phyloP scores from a whole-genome alignment of 1,140 invertebrate genomes.

The Papilio aristodemus region DNA sequence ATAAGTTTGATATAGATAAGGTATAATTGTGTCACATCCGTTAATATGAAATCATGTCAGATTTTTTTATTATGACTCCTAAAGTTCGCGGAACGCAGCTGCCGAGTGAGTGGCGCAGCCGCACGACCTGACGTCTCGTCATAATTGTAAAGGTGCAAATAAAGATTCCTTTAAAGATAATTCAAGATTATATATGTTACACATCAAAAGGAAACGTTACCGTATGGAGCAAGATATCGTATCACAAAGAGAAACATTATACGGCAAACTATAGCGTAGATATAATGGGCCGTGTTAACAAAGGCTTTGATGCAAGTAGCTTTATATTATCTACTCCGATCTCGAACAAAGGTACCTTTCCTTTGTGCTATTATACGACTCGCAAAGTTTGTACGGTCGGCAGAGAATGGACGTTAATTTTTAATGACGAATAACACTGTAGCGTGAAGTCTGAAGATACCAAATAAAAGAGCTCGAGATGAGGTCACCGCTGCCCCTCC shows the following conservation, averaged over 20 bases:
- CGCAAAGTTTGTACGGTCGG: neutral
- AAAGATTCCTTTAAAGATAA: neutral
- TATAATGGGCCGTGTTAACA: neutral
- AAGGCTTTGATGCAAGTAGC: constrained; percentile 1
- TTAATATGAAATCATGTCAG: neutral
- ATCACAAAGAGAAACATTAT: neutral
- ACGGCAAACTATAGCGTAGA: neutral
- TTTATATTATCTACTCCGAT: neutral
- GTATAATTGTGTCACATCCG: no score
- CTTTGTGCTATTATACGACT: constrained; percentile 11
- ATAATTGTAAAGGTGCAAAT: neutral
- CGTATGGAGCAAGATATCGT: neutral
- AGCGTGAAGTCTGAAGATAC: constrained; percentile 28
- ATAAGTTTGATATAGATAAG: no score
- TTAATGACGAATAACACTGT: constrained; percentile 31
- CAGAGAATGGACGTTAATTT: constrained; percentile 24
- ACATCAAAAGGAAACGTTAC: neutral
- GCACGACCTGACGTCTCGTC: neutral
- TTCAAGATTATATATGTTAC: neutral
- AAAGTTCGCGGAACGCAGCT: constrained; percentile 11
- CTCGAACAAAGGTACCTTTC: constrained; percentile 5
- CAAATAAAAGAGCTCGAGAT: constrained; percentile 48
- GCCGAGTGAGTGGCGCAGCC: neutral
- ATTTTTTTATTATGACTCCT: neutral
- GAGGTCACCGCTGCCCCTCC: constrained; percentile 61